phyloP scores from a whole-genome alignment of 2,888 invertebrate genomes.

The Apamea anceps region DNA sequence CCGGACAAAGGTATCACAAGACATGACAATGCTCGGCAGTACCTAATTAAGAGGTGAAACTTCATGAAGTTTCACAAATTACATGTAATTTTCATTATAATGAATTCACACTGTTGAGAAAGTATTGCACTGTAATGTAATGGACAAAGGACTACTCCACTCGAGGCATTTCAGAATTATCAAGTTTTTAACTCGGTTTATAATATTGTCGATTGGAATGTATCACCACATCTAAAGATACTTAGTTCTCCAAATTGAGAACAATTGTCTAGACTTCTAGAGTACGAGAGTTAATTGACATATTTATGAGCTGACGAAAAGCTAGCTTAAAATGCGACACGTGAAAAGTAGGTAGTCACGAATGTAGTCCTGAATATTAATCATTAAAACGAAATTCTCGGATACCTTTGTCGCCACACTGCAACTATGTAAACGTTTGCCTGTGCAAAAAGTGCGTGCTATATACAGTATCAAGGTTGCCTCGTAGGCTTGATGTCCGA shows the following conservation, averaged over 20 bases:
- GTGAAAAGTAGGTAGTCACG: conserved; percentile 2
- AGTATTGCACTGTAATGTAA: neutral
- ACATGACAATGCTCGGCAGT: no score
- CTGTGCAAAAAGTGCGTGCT: neutral
- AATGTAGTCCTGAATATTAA: conserved; percentile 43
- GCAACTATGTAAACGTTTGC: neutral
- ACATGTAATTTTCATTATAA: neutral
- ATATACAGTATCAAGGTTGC: conserved; percentile 45
- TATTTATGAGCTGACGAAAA: conserved; percentile 43
- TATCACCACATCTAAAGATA: neutral
- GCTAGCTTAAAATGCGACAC: conserved; percentile 23
- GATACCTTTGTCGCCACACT: conserved; percentile 8
- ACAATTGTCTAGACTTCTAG: conserved; percentile 4
- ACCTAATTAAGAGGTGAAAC: no score
- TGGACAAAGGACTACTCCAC: neutral
- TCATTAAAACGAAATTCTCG: conserved; percentile 3
- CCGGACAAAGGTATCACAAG: neutral
- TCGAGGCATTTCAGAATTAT: conserved; percentile 1
- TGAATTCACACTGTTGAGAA: neutral
- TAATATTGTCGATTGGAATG: neutral
- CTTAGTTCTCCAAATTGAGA: conserved; percentile 4
- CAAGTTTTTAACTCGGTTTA: neutral
- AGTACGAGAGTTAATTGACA: conserved; percentile 19
- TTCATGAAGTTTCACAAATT: no score
- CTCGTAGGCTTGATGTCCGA: conserved; percentile 13